Base-by-base conservation (phyloP, 2,113 vertebrate species). In the Variabilichromis moorii region DNA sequence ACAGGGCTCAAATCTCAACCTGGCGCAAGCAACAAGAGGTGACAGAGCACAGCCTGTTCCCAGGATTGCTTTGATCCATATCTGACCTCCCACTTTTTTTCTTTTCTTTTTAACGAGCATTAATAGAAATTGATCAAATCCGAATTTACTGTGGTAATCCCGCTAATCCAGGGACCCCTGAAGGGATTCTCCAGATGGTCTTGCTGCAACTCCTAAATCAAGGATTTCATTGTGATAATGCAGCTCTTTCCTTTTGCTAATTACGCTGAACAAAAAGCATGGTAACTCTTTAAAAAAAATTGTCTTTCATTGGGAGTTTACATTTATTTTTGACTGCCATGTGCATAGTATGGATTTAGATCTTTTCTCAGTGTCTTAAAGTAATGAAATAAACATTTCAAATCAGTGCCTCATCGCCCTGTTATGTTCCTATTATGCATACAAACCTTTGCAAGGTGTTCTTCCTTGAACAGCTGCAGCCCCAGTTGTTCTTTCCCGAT, bases 151-250 rank as follows among this genome's bases (percentile, higher is more conserved):
- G 83, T 79, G 79, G 50, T 78, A 78, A 78, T 78, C 26, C 45
- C 76, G 21, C 35, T 95, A 94, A 93, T 94, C 92, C 86, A 54
- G 57, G 45, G 89, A 86, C 79, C 90, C 91, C 93, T 89, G 86
- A 17, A 45, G 86, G 86, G 81, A 81, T 84, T 86, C 79, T 84
- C 91, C 94, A 96, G 91, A 93, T 95, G 94, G 94, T 17, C 87
- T 53, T 31, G 28, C 12, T 6, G 21, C 88, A 68, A 90, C 78
- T 89, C 83, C 45, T 53, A 78, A 81, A 71, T 57, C 42, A 87
- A 89, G 84, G 79, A 87, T 84, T 92, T 90, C 5, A 83, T 85
- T 83, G 45, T 76, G 59, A 87, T 92, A 88, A 86, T 37, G 45
- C 21, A 76, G 6, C 21, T 76, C 82, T 16, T 63, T 76, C 16